phyloP scores from a whole-genome alignment of 2,113 vertebrate species.

The Dromaius novaehollandiae region DNA sequence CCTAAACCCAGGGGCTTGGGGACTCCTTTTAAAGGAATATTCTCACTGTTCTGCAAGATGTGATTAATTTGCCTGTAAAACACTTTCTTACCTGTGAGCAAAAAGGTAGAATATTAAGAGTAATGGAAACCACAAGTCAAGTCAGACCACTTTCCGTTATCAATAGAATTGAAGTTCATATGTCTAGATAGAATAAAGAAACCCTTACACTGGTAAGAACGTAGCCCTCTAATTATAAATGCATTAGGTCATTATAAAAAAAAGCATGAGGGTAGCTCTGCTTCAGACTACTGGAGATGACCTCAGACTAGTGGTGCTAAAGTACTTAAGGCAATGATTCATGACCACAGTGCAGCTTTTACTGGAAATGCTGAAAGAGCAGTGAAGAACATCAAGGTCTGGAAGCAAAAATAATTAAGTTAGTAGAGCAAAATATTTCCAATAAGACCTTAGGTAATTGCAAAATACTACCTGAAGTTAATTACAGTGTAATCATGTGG shows the following conservation, averaged over 20 bases:
- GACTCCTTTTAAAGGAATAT: neutral
- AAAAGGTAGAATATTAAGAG: neutral
- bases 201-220: neutral
- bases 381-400: neutral
- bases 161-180: neutral
- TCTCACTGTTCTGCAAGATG: neutral
- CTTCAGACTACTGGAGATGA: neutral
- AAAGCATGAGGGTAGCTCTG: neutral
- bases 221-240: neutral
- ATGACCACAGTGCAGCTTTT: neutral
- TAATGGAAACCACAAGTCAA: neutral
- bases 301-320: neutral
- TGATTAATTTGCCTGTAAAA: neutral
- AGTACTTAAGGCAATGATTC: neutral
- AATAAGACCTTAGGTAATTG: neutral
- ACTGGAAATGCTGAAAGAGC: neutral
- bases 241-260: neutral
- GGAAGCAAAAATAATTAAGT: neutral
- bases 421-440: neutral
- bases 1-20: neutral
- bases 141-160: neutral
- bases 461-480: neutral
- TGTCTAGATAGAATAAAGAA: neutral
- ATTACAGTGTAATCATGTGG: neutral
- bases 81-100: neutral